Percentiles rank a stretch among this genome's conserved stretches.
These are phyloP conservation scores for Denticeps clupeoides DNA, from an alignment of 2,797 vertebrate genomes.

Conservation along the genomic window DNA sequence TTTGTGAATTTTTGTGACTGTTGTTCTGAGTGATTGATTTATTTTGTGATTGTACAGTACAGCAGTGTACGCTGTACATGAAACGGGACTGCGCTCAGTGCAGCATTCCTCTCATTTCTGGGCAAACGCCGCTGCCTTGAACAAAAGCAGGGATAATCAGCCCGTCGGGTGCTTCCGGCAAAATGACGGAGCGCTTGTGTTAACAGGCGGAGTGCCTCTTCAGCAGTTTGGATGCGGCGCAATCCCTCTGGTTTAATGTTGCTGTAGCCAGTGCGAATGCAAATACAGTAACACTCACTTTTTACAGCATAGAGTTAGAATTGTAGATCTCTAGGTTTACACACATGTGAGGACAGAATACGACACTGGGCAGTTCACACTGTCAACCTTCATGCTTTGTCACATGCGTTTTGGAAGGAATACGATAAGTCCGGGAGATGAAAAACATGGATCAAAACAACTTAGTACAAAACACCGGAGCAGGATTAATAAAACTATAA, in stretches of 20 bases:
- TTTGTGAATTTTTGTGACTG: neutral
- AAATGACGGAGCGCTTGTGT: constrained; percentile 17
- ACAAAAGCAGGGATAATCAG: constrained; percentile 42
- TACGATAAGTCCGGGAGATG: no score
- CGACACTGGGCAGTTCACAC: no score
- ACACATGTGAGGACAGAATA: no score
- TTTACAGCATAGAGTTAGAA: no score
- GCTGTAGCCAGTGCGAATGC: no score
- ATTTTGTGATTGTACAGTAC: neutral
- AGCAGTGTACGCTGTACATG: neutral
- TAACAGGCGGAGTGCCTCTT: constrained; percentile 36
- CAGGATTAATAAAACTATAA: no score
- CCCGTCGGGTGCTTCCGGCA: constrained; percentile 24
- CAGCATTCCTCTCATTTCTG: constrained; percentile 33
- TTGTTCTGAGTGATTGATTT: neutral
- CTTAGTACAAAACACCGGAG: no score
- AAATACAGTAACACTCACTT: no score
- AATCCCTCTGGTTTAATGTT: constrained; percentile 2
- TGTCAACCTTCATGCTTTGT: no score
- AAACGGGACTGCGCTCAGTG: constrained; percentile 19
- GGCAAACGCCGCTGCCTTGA: constrained; percentile 18
- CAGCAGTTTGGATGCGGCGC: constrained; percentile 28
- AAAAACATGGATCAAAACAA: no score
- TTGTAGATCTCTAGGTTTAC: no score
- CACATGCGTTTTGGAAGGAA: no score